These are phyloP conservation scores for Torymus tubicola DNA, from an alignment of 2,888 invertebrate genomes.

Conservation along the genomic window DNA sequence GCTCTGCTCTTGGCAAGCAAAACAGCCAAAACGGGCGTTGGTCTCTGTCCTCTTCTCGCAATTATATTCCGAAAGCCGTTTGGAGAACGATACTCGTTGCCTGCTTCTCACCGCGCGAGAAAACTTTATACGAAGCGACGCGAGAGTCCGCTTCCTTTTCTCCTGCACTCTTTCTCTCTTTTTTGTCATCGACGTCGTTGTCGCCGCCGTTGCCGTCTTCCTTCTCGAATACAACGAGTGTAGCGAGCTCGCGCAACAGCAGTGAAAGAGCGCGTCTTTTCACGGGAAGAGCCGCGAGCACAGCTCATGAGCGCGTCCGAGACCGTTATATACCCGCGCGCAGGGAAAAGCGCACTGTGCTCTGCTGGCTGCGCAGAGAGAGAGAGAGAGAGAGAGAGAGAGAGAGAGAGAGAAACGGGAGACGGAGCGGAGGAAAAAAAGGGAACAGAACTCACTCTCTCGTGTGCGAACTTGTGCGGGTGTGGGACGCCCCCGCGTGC, in stretches of 20 bases:
- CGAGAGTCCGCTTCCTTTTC: constrained; percentile 47
- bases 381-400: constrained; percentile 4
- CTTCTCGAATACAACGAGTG: constrained; percentile 30
- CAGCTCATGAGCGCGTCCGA: no score
- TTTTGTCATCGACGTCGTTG: constrained; percentile 20
- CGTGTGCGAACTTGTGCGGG: background rate
- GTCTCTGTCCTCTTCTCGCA: background rate
- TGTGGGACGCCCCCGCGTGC: background rate
- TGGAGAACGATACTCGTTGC: background rate
- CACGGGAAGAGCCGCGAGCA: constrained; percentile 20
- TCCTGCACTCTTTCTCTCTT: constrained; percentile 22
- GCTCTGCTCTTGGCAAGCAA: background rate
- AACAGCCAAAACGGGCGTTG: background rate
- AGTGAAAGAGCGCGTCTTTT: constrained; percentile 9
- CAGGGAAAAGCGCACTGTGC: constrained; percentile 39
- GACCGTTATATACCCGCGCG: constrained; percentile 41
- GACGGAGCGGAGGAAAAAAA: background rate
- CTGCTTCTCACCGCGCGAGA: background rate
- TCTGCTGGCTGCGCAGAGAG: constrained; percentile 6
- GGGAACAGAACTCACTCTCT: background rate
- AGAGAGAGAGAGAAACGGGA: background rate
- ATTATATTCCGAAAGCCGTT: constrained; percentile 39
- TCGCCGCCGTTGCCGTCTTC: constrained; percentile 16
- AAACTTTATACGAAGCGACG: background rate
- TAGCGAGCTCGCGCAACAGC: constrained; percentile 31